These are phyloP conservation scores for Epizoanthus fatuus DNA, from an alignment of 92 coral and sea anemone species.

Conservation along the genomic window DNA sequence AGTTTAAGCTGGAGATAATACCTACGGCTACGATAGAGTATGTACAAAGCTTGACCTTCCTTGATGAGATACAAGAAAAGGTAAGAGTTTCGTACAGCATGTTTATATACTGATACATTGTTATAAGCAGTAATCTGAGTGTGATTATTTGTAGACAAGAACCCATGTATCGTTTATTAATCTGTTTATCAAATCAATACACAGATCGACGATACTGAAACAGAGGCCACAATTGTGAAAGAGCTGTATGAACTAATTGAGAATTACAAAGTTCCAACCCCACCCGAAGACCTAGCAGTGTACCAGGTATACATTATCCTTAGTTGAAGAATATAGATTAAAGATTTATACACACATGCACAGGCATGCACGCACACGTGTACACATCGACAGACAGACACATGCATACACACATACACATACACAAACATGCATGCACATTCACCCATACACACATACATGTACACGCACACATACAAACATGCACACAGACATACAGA, in stretches of 20 bases:
- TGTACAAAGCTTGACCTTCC: slow-evolving; percentile 89
- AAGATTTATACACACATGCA: too few species aligned
- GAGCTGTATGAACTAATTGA: slow-evolving; percentile 97
- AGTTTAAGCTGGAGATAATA: slow-evolving; percentile 87
- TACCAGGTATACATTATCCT: slow-evolving; percentile 80
- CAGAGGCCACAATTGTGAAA: slow-evolving; percentile 85
- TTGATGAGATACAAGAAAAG: slow-evolving; percentile 97
- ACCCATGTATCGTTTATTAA: neutral
- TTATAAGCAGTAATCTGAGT: neutral
- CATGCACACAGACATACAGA: too few species aligned
- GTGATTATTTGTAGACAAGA: too few species aligned
- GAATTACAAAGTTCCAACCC: slow-evolving; percentile 95
- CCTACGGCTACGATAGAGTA: slow-evolving; percentile 91
- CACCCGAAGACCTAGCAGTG: slow-evolving; percentile 99
- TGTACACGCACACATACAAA: too few species aligned
- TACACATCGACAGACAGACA: too few species aligned
- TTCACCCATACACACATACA: too few species aligned
- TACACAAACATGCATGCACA: too few species aligned
- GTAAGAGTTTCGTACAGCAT: slow-evolving; percentile 37
- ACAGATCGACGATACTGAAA: slow-evolving; percentile 96
- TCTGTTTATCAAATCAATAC: neutral
- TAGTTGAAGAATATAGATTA: too few species aligned
- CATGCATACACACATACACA: too few species aligned
- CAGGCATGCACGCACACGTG: too few species aligned
- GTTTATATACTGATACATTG: neutral